A percentile compares a stretch with the other conserved stretches of the same genome.
Evolutionary conservation across 2,797 vertebrate species (phyloP).

Genomic region (Cryptoblepharus egeriae): DNA sequence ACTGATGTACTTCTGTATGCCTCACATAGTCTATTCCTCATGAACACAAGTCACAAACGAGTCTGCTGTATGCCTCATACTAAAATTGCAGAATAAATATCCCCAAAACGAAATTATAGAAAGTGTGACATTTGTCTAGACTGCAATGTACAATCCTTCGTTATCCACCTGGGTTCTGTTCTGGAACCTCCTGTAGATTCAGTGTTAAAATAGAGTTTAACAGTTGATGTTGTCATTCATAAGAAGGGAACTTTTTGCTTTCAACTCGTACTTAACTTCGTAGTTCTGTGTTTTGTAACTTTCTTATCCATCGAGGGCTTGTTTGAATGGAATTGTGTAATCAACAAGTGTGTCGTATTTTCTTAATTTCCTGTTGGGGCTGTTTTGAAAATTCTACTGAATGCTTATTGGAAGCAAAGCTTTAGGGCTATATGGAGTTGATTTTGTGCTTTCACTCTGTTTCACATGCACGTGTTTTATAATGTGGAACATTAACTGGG

Average conservation of each 20-base stretch:
- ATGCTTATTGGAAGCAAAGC: slow-evolving; percentile 47
- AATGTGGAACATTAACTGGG: neutral
- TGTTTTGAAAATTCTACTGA: slow-evolving; percentile 52
- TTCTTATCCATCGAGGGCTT: slow-evolving; percentile 49
- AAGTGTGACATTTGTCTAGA: too few species aligned
- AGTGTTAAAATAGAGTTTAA: too few species aligned
- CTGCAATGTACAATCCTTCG: too few species aligned
- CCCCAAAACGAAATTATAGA: too few species aligned
- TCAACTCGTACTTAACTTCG: neutral
- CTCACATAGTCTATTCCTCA: neutral
- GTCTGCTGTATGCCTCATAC: too few species aligned
- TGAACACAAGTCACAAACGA: neutral
- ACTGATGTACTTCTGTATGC: neutral
- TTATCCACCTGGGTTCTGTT: too few species aligned
- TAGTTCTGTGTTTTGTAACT: slow-evolving; percentile 53
- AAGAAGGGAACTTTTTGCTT: slow-evolving; percentile 7
- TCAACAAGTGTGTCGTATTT: slow-evolving; percentile 52
- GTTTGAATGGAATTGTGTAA: slow-evolving; percentile 63
- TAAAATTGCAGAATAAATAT: neutral
- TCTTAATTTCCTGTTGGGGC: slow-evolving; percentile 59
- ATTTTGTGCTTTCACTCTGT: neutral
- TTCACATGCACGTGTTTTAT: neutral
- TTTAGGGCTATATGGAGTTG: slow-evolving; percentile 30
- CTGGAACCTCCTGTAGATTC: too few species aligned
- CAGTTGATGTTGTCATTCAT: neutral